phyloP scores from a whole-genome alignment of 2,113 vertebrate genomes.

The Balaenoptera acutorostrata region DNA sequence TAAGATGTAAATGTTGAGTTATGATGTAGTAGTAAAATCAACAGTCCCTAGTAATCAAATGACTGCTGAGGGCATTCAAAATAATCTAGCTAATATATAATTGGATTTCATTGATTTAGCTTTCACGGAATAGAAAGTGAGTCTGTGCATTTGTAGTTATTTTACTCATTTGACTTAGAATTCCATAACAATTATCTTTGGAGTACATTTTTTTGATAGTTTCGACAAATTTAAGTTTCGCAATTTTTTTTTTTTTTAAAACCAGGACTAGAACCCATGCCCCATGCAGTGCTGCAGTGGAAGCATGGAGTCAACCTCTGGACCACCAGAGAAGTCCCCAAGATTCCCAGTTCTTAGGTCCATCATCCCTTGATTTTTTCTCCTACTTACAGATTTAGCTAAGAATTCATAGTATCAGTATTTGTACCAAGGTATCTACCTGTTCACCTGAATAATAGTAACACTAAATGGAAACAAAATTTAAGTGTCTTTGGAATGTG shows the following conservation, averaged over 20 bases:
- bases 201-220: neutral
- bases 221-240: neutral
- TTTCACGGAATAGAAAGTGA: neutral
- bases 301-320: too few relatives aligned
- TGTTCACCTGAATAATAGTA: neutral
- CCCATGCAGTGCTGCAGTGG: too few relatives aligned
- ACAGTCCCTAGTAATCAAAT: neutral
- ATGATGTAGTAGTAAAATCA: neutral
- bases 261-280: too few relatives aligned
- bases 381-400: neutral
- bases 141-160: neutral
- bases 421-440: neutral
- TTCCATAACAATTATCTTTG: neutral
- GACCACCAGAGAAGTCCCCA: neutral
- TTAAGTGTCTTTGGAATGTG: neutral
- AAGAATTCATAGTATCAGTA: neutral
- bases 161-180: neutral
- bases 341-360: neutral
- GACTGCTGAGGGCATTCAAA: neutral
- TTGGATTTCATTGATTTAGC: neutral
- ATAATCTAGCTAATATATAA: neutral
- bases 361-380: neutral
- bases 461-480: neutral
- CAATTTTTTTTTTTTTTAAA: neutral
- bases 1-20: neutral